Evolutionary conservation across 2,113 vertebrate genomes (phyloP), one percentile per base, ranked within the genome.

Genomic region (Eonycteris spelaea): DNA sequence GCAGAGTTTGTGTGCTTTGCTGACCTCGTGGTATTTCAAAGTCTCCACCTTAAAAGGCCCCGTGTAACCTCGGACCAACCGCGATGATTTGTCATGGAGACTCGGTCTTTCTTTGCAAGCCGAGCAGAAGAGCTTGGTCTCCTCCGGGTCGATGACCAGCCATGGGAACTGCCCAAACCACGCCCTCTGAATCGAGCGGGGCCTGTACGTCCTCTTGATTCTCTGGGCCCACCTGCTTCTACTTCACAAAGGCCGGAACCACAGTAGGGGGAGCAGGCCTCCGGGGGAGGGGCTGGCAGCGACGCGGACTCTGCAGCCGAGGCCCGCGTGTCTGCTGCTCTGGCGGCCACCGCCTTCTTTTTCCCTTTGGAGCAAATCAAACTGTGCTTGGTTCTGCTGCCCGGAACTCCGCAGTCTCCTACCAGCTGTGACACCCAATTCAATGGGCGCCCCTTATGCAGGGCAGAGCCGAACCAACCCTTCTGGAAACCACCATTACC

Each of bases 21-120:
- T 98, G 90, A 95, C 94, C 28, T 97, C 96, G 0, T 97, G 97
- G 87, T 98, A 97, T n/a, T 97, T 97, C 82, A 98, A 45, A 51
- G 97, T 97, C 86, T 97, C 97, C 90, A 97, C 97, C 90, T 97
- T 97, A 9, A 98, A 98, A 53, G 97, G 97, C 22, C 96, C 92
- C 0, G 92, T 91, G 67, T 98, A 97, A 26, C 97, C 97, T 0
- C 51, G 94, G 35, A 97, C 96, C n/a, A 98, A 57, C 6, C 91
- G 94, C 13, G 97, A 98, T 1, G 96, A 92, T 5, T 22, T 96
- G 84, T 97, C 96, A 0, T 97, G 97, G 55, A 97, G 86, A 43
- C 53, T 77, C 2, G 97, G 96, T 18, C 67, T 95, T 33, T 90
- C 96, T 95, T 6, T 97, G 90, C 97, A 97, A 18, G 82, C 94